These are phyloP conservation scores for Epizoanthus scotinus DNA, from an alignment of 92 coral and sea anemone species.

Conservation along the genomic window DNA sequence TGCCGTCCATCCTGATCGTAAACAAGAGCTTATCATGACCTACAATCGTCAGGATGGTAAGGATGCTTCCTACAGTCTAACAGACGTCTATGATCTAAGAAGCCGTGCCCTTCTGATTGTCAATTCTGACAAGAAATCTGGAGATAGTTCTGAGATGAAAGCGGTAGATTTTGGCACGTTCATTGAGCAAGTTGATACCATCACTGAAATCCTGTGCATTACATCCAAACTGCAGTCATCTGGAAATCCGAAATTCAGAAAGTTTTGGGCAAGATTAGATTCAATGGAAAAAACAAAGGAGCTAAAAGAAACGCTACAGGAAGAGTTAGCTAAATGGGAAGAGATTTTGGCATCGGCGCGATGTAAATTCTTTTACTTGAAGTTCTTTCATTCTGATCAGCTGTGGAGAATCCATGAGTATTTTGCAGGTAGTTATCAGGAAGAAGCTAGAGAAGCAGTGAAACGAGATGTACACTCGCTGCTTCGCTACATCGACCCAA, in stretches of 20 bases:
- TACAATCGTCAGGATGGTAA: slow-evolving; percentile 63
- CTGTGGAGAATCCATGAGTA: slow-evolving; percentile 63
- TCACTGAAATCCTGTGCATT: slow-evolving; percentile 68
- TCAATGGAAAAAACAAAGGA: slow-evolving; percentile 55
- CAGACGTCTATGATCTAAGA: slow-evolving; percentile 85
- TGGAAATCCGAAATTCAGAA: slow-evolving; percentile 63
- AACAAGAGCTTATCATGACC: slow-evolving; percentile 59
- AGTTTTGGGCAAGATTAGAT: slow-evolving; percentile 58
- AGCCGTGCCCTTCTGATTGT: slow-evolving; percentile 96
- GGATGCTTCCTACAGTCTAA: slow-evolving; percentile 63
- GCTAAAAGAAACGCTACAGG: slow-evolving; percentile 41
- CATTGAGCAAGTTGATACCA: slow-evolving; percentile 70
- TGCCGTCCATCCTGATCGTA: slow-evolving; percentile 41
- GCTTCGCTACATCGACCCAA: slow-evolving; percentile 74
- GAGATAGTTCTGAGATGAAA: slow-evolving; percentile 12
- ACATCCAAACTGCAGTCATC: slow-evolving; percentile 59
- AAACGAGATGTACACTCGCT: slow-evolving; percentile 45
- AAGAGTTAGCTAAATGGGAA: slow-evolving; percentile 63
- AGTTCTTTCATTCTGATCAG: slow-evolving; percentile 87
- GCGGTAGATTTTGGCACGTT: slow-evolving; percentile 61
- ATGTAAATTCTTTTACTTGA: slow-evolving; percentile 64
- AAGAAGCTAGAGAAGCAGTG: slow-evolving; percentile 2
- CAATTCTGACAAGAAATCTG: slow-evolving; percentile 71
- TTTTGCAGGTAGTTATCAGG: slow-evolving; percentile 46
- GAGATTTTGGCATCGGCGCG: slow-evolving; percentile 51